Evolutionary conservation across 2,113 vertebrate species (phyloP).

Genomic region (Hoplias malabaricus): DNA sequence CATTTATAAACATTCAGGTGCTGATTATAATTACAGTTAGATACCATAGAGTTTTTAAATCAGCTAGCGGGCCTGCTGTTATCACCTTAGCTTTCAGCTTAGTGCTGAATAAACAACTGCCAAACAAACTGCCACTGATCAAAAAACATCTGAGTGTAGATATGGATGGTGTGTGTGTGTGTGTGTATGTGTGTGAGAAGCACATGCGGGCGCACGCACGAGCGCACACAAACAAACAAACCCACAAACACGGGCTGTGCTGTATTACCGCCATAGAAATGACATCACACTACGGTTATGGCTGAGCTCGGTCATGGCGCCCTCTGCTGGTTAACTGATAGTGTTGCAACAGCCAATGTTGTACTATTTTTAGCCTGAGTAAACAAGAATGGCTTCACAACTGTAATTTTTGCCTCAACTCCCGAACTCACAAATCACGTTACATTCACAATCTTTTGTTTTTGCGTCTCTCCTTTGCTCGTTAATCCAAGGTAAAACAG

Average conservation of each 20-base stretch:
- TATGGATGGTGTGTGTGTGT: neutral
- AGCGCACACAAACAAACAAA: neutral
- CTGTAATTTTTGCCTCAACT: neutral
- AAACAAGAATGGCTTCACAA: slow-evolving; percentile 23
- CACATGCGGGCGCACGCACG: neutral
- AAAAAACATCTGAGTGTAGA: neutral
- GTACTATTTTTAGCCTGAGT: slow-evolving; percentile 24
- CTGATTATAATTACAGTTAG: slow-evolving; percentile 32
- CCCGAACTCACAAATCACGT: neutral
- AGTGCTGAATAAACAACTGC: neutral
- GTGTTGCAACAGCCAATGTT: slow-evolving; percentile 21
- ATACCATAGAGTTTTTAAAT: slow-evolving; percentile 1
- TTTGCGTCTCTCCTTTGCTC: neutral
- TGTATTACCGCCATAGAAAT: neutral
- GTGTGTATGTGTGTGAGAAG: slow-evolving; percentile 9
- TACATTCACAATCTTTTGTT: neutral
- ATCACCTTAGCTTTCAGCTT: neutral
- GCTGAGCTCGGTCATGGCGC: neutral
- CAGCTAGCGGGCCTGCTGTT: neutral
- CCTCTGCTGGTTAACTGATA: slow-evolving; percentile 33
- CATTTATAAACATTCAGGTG: slow-evolving; percentile 38
- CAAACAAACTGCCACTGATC: neutral
- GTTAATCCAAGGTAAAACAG: neutral
- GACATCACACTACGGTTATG: neutral
- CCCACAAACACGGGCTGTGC: neutral